phyloP scores from a whole-genome alignment of 2,113 vertebrate species.

The Antechinus flavipes region DNA sequence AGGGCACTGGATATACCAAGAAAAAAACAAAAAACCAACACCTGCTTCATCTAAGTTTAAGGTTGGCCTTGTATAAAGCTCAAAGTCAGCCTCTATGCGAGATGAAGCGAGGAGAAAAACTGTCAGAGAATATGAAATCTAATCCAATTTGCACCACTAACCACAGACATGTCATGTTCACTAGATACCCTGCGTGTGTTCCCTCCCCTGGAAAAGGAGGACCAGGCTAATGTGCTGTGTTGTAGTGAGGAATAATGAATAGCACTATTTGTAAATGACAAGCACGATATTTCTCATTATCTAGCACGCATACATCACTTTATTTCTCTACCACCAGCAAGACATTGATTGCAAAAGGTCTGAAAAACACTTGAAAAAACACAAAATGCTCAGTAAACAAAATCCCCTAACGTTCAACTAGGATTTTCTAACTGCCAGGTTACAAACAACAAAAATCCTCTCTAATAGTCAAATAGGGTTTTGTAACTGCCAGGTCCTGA shows the following conservation, averaged over 20 bases:
- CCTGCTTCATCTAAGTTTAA: neutral
- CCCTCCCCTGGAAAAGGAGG: constrained; percentile 45
- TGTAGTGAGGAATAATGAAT: constrained; percentile 66
- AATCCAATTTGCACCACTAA: neutral
- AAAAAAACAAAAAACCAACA: neutral
- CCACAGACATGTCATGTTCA: neutral
- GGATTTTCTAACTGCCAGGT: neutral
- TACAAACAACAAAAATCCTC: constrained; percentile 20
- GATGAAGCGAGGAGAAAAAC: neutral
- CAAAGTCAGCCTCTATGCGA: neutral
- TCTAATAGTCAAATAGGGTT: neutral
- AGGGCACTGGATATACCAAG: neutral
- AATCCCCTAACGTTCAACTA: neutral
- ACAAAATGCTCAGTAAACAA: constrained; percentile 26
- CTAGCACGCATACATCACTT: constrained; percentile 72
- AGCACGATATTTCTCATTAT: constrained; percentile 67
- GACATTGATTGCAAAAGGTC: constrained; percentile 63
- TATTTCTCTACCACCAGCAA: constrained; percentile 62
- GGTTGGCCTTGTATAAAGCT: neutral
- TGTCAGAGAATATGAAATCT: neutral
- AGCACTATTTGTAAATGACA: constrained; percentile 68
- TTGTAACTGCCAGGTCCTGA: neutral
- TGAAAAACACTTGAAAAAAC: constrained; percentile 38
- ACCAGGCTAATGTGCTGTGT: constrained; percentile 24
- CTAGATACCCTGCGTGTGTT: neutral